phyloP scores from a whole-genome alignment of 2,888 invertebrate genomes.

The Teleogryllus oceanicus region DNA sequence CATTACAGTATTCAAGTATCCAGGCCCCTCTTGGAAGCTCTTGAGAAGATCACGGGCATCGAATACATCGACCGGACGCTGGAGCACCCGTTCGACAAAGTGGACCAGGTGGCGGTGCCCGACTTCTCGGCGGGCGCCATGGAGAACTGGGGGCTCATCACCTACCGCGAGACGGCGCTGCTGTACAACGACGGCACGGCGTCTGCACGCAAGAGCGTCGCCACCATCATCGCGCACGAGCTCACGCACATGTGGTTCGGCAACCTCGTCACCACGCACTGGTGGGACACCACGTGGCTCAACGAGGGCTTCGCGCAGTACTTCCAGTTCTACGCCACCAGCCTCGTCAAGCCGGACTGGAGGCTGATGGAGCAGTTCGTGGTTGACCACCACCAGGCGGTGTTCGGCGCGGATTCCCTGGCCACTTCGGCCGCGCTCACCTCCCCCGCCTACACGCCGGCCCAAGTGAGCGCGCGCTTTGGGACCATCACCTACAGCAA shows the following conservation, averaged over 20 bases:
- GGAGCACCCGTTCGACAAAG: conserved; percentile 50
- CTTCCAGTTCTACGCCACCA: conserved; percentile 48
- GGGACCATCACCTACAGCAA: neutral
- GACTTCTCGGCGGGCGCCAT: conserved; percentile 75
- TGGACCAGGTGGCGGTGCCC: conserved; percentile 73
- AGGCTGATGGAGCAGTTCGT: neutral
- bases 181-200: conserved; percentile 1
- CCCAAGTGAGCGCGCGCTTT: neutral
- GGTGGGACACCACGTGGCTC: conserved; percentile 50
- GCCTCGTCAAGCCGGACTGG: conserved; percentile 2
- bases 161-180: conserved; percentile 46
- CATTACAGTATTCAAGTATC: conserved; percentile 53
- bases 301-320: conserved; percentile 56
- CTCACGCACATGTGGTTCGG: conserved; percentile 57
- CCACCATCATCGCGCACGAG: conserved; percentile 52
- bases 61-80: conserved; percentile 53
- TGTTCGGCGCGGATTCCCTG: neutral
- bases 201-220: conserved; percentile 31
- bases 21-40: conserved; percentile 51
- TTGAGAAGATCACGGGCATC: conserved; percentile 59
- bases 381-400: conserved; percentile 3
- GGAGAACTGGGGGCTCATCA: conserved; percentile 72
- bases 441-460: neutral
- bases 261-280: conserved; percentile 46
- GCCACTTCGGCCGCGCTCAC: neutral